A percentile compares a stretch with the other conserved stretches of the same genome.
These are phyloP conservation scores for Gallinago media DNA, from an alignment of 2,113 vertebrate species.

Conservation along the genomic window DNA sequence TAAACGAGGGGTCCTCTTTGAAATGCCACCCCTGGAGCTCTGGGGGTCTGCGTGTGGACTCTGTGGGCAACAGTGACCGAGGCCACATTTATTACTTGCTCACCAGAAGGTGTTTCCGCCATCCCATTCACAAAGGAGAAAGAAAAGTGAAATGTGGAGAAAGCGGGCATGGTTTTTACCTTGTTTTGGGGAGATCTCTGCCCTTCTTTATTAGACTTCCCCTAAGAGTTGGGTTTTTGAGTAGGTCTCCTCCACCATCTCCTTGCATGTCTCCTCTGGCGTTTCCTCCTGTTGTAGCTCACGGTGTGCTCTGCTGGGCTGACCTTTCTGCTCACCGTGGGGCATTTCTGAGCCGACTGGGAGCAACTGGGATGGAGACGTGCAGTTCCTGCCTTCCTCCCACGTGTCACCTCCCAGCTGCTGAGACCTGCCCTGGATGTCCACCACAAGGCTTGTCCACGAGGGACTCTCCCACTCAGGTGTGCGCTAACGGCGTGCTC, in stretches of 20 bases:
- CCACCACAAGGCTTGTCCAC: accelerated
- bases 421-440: accelerated
- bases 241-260: not conserved
- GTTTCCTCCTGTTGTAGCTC: accelerated
- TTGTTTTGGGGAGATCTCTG: not conserved
- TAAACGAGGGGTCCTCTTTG: not conserved
- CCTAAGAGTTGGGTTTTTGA: not conserved
- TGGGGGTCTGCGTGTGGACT: not conserved
- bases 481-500: not conserved
- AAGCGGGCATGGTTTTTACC: not conserved
- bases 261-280: accelerated
- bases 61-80: not conserved
- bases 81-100: not conserved
- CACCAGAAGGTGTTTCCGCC: not conserved
- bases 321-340: accelerated
- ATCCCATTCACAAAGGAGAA: not conserved
- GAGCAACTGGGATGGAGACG: not conserved
- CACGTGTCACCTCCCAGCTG: not conserved
- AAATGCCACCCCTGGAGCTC: not conserved
- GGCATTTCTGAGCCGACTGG: not conserved
- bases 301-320: not conserved
- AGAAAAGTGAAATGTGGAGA: not conserved
- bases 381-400: not conserved
- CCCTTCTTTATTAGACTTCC: not conserved
- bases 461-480: not conserved